phyloP scores from a whole-genome alignment of 1,140 invertebrate species.

The Sycophaga agraensis region DNA sequence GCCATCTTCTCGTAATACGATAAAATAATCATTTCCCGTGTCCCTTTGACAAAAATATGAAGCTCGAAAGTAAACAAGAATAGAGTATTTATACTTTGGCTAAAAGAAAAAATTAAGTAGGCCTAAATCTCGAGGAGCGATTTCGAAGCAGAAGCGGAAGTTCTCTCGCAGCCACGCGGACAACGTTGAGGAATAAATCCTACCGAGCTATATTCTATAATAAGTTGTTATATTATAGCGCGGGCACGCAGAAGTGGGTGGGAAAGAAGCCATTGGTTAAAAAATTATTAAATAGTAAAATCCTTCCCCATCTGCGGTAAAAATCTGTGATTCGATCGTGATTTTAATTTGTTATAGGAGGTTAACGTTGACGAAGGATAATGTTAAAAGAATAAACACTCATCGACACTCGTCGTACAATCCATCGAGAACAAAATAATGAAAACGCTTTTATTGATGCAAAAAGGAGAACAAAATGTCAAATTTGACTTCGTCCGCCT shows the following conservation, averaged over 20 bases:
- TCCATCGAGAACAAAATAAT: neutral
- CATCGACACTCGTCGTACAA: slow-evolving; percentile 18
- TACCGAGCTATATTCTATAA: slow-evolving; percentile 6
- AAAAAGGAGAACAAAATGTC: slow-evolving; percentile 8
- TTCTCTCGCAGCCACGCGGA: slow-evolving; percentile 8
- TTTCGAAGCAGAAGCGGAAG: neutral
- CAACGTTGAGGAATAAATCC: neutral
- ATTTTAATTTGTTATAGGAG: slow-evolving; percentile 25
- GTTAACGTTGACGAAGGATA: neutral
- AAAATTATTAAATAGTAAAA: slow-evolving; percentile 2
- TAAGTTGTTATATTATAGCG: slow-evolving; percentile 11
- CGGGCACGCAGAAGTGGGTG: slow-evolving; percentile 6
- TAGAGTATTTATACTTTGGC: neutral
- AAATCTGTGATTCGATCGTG: slow-evolving; percentile 29
- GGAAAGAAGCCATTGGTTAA: neutral
- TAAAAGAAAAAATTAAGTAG: neutral
- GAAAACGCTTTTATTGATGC: slow-evolving; percentile 7
- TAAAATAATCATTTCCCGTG: neutral
- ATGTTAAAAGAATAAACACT: neutral
- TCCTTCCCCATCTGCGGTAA: slow-evolving; percentile 19
- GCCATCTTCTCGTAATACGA: neutral
- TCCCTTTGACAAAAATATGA: neutral
- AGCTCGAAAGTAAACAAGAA: neutral
- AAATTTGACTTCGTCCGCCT: slow-evolving; percentile 24
- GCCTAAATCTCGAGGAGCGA: slow-evolving; percentile 10